phyloP scores from a whole-genome alignment of 2,888 invertebrate species.

The Labia minor region DNA sequence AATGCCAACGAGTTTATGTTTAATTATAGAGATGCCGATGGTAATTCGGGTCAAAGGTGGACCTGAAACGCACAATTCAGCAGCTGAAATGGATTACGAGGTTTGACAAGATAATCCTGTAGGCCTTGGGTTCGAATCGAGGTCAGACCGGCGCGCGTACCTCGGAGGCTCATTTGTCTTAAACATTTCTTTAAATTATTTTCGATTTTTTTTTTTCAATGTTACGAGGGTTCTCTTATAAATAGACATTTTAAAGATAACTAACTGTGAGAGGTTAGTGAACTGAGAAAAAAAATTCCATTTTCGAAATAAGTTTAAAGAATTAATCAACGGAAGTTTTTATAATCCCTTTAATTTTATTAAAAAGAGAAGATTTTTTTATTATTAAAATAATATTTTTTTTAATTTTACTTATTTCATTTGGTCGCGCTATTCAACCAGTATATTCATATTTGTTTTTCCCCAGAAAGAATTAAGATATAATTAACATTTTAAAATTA shows the following conservation, averaged over 20 bases:
- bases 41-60: constrained; percentile 6
- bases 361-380: too few relatives aligned
- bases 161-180: constrained; percentile 13
- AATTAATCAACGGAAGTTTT: too few relatives aligned
- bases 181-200: not conserved
- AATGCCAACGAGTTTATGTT: not conserved
- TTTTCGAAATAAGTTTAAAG: too few relatives aligned
- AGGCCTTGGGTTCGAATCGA: not conserved
- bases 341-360: too few relatives aligned
- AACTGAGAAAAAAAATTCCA: too few relatives aligned
- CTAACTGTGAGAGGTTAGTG: not conserved
- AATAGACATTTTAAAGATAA: not conserved
- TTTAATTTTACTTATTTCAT: too few relatives aligned
- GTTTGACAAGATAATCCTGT: constrained; percentile 13
- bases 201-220: not conserved
- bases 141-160: constrained; percentile 1
- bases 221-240: not conserved
- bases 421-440: too few relatives aligned
- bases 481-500: too few relatives aligned
- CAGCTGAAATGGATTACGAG: constrained; percentile 13
- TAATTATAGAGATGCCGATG: constrained; percentile 13
- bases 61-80: not conserved
- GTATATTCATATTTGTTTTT: too few relatives aligned
- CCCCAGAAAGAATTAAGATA: too few relatives aligned
- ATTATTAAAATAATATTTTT: too few relatives aligned